These are phyloP conservation scores for Dichetophora obliterata DNA, from an alignment of 2,888 invertebrate species.

Conservation along the genomic window DNA sequence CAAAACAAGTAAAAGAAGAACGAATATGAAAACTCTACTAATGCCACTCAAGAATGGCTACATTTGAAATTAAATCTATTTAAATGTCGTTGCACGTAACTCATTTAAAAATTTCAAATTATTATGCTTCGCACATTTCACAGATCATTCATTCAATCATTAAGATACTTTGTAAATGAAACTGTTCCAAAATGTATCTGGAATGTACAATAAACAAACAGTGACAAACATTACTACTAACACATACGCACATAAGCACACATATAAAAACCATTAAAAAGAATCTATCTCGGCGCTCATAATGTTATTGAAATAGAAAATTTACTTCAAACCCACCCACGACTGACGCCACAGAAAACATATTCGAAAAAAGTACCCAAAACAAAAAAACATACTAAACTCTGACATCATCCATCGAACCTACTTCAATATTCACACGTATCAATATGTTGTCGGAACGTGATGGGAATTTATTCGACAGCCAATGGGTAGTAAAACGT, in stretches of 20 bases:
- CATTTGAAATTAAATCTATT: conserved; percentile 3
- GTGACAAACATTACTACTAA: neutral
- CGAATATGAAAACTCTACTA: no score
- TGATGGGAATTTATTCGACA: conserved; percentile 33
- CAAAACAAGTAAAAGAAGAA: no score
- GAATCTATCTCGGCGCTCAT: conserved; percentile 19
- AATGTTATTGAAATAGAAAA: conserved; percentile 33
- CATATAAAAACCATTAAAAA: conserved; percentile 20
- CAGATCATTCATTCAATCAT: conserved; percentile 33
- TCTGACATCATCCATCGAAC: conserved; percentile 18
- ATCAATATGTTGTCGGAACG: conserved; percentile 35
- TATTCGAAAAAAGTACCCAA: neutral
- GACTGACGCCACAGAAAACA: neutral
- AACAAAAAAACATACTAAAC: neutral
- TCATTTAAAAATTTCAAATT: conserved; percentile 34
- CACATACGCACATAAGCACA: neutral
- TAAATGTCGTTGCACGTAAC: conserved; percentile 38
- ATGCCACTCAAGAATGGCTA: neutral
- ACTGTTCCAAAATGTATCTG: conserved; percentile 12
- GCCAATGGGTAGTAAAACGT: conserved; percentile 12
- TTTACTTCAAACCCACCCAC: neutral
- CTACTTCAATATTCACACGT: conserved; percentile 35
- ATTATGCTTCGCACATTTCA: conserved; percentile 33
- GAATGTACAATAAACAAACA: conserved; percentile 15
- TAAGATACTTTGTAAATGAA: conserved; percentile 16